These are phyloP conservation scores for Lepidurus couesii DNA, from an alignment of 1,140 invertebrate genomes.

Conservation along the genomic window DNA sequence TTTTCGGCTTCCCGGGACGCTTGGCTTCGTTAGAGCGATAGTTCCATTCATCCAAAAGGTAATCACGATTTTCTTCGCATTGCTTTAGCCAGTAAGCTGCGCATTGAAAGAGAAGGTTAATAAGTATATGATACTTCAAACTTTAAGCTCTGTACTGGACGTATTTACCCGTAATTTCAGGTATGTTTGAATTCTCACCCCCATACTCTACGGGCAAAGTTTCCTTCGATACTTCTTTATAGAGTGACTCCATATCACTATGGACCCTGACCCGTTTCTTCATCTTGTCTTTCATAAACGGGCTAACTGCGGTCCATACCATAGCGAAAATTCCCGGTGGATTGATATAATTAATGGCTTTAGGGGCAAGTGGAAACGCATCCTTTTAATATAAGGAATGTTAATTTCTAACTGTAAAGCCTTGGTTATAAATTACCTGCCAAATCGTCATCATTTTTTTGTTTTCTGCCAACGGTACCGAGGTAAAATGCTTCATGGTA, in stretches of 20 bases:
- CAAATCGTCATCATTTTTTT: not conserved
- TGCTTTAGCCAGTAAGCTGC: slow-evolving; percentile 32
- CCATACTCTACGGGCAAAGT: slow-evolving; percentile 74
- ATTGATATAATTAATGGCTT: slow-evolving; percentile 79
- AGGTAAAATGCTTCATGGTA: not conserved
- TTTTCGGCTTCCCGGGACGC: slow-evolving; percentile 53
- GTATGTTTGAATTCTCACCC: slow-evolving; percentile 61
- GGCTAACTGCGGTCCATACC: slow-evolving; percentile 74
- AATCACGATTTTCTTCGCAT: slow-evolving; percentile 27
- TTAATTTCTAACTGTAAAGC: not conserved
- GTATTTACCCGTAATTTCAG: slow-evolving; percentile 59
- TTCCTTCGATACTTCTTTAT: slow-evolving; percentile 67
- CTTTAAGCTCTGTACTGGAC: not conserved
- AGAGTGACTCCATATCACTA: slow-evolving; percentile 60
- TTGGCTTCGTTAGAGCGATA: slow-evolving; percentile 47
- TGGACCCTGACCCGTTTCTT: slow-evolving; percentile 56
- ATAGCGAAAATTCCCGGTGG: slow-evolving; percentile 71
- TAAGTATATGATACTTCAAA: not conserved
- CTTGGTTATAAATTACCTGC: not conserved
- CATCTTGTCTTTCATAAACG: slow-evolving; percentile 82
- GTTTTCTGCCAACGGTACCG: not conserved
- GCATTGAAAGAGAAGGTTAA: not conserved
- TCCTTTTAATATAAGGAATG: slow-evolving; percentile 50
- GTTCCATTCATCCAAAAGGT: slow-evolving; percentile 30
- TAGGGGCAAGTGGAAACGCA: slow-evolving; percentile 76